A percentile compares a stretch with the other conserved stretches of the same genome.
Evolutionary conservation across 2,888 invertebrate species (phyloP).

Genomic region (Amorpha juglandis): DNA sequence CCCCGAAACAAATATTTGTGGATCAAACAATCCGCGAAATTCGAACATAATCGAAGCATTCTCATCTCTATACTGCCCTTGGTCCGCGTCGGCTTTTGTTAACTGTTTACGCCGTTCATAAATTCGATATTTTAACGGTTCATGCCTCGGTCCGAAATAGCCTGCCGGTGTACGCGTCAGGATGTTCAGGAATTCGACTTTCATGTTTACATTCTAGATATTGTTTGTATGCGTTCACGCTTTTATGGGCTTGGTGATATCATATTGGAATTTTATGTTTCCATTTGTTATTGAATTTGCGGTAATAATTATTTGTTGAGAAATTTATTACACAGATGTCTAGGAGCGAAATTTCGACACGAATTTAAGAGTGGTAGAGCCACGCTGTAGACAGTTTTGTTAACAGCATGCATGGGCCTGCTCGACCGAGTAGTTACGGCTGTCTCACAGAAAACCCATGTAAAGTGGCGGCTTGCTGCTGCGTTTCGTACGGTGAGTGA

Average conservation of each 20-base stretch:
- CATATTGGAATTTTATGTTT: neutral
- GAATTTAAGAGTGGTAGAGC: no score
- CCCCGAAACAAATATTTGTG: no score
- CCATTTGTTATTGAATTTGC: neutral
- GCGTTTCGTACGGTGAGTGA: no score
- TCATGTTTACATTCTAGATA: constrained; percentile 15
- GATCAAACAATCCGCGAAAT: no score
- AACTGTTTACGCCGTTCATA: constrained; percentile 46
- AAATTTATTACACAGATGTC: neutral
- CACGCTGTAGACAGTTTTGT: no score
- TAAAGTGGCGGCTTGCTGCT: no score
- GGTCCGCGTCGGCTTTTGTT: constrained; percentile 9
- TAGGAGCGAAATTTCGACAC: no score
- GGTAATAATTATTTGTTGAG: neutral
- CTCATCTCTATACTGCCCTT: neutral
- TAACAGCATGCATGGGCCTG: no score
- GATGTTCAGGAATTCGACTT: constrained; percentile 10
- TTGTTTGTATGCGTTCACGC: constrained; percentile 5
- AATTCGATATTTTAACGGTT: constrained; percentile 46
- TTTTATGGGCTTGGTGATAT: neutral
- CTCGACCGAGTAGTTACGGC: no score
- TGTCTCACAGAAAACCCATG: no score
- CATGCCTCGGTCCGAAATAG: constrained; percentile 26
- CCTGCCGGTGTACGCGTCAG: constrained; percentile 2
- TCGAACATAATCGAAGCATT: neutral